Evolutionary conservation across 2,888 invertebrate genomes (phyloP).

Genomic region (Erpobdella octoculata): DNA sequence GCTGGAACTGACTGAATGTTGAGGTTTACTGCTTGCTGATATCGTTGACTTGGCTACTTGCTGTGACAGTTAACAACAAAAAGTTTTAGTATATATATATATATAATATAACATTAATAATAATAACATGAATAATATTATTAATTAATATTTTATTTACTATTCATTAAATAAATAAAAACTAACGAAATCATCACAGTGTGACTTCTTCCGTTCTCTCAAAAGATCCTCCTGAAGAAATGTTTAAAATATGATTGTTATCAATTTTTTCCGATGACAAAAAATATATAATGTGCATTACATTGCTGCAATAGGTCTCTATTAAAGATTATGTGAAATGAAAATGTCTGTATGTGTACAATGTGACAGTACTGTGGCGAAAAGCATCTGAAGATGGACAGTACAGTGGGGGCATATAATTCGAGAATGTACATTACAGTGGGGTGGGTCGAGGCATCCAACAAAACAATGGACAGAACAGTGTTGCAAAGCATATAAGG

Average conservation of each 20-base stretch:
- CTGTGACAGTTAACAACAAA: neutral
- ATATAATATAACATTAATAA: neutral
- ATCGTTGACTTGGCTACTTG: neutral
- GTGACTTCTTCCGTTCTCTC: conserved; percentile 35
- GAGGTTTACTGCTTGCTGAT: neutral
- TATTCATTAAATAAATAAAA: neutral
- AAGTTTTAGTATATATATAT: neutral
- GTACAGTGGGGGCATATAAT: no score
- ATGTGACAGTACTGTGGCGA: no score
- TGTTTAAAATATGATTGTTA: neutral
- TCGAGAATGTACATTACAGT: no score
- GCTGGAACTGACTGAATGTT: conserved; percentile 6
- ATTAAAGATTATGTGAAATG: no score
- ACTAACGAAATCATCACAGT: conserved; percentile 31
- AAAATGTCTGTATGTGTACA: no score
- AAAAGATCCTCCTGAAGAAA: conserved; percentile 29
- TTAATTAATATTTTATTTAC: neutral
- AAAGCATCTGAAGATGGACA: no score
- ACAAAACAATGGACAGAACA: no score
- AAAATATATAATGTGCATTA: no score
- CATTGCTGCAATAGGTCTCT: no score
- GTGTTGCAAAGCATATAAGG: no score
- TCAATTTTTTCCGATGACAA: no score
- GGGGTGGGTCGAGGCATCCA: no score
- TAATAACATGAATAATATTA: neutral